Conservation (phyloP, 2,888 invertebrate genomes). For the Endotricha flammealis region DNA sequence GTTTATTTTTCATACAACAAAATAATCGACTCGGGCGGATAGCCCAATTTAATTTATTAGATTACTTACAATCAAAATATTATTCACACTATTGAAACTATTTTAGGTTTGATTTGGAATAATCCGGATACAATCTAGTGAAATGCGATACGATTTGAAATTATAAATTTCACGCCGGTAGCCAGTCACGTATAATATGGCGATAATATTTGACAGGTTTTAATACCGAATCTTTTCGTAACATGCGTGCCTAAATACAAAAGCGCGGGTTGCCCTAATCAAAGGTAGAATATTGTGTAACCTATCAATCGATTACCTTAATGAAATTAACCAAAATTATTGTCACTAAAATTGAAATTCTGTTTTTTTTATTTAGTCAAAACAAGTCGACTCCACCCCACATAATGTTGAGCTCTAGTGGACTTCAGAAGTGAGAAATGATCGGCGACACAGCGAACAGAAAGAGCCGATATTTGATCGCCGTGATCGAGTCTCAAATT, state of each 20-base stretch:
- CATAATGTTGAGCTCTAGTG: too few relatives aligned
- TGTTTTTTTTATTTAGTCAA: too few relatives aligned
- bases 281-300: too few relatives aligned
- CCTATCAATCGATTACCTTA: too few relatives aligned
- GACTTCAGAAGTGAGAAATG: too few relatives aligned
- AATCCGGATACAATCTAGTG: conserved; percentile 30
- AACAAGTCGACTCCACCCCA: too few relatives aligned
- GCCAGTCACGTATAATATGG: conserved; percentile 31
- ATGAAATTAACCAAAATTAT: too few relatives aligned
- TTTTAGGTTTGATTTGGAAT: conserved; percentile 29
- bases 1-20: conserved; percentile 22
- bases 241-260: conserved; percentile 43
- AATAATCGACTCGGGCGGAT: conserved; percentile 23
- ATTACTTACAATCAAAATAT: conserved; percentile 35
- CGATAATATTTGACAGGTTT: conserved; percentile 48
- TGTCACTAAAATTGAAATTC: too few relatives aligned
- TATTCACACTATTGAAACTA: conserved; percentile 30
- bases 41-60: conserved; percentile 26
- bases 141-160: conserved; percentile 44
- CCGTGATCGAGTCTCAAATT: too few relatives aligned
- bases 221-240: conserved; percentile 30
- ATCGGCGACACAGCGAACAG: too few relatives aligned
- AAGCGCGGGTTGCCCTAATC: conserved; percentile 5
- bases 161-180: conserved; percentile 63
- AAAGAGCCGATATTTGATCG: too few relatives aligned